Evolutionary conservation across 2,113 vertebrate genomes (phyloP), one percentile per base, ranked within the genome.

Genomic region (Potamarius usumacintae): DNA sequence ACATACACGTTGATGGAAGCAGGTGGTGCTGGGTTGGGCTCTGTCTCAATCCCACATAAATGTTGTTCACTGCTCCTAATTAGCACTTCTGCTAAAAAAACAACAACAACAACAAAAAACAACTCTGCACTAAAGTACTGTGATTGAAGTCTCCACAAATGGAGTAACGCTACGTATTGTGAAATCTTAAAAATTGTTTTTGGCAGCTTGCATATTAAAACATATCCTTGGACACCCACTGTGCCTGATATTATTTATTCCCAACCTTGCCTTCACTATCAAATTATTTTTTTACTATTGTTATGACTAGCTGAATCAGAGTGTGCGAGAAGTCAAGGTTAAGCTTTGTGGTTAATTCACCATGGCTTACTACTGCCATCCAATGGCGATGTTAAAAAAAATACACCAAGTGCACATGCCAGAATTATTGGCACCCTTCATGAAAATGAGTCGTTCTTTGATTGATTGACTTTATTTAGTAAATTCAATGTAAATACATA

Each of bases 301-400:
- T 72, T 72, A 57, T 84, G 83, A 84, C 83, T 84, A 27, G 52
- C 42, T 58, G 17, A 60, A 42, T 27, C 53, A 60, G 69, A 10
- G 2, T 27, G 53, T n/a, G 69, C 18, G 25, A 76, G 34, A 60
- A 58, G 17, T 34, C 79, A 60, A 60, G 79, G 79, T 30, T 81
- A 34, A 14, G 67, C 22, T 1, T 2, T 4, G 67, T 84, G 67
- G 50, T n/a, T 22, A 67, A 17, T 84, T 86, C 50, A 10, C 10
- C 17, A 20, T 91, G 88, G 48, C 22, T 65, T 81, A 60, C 81
- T 83, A 86, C 81, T 88, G 90, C 88, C 87, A 84, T 76, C 91
- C 83, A 71, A 81, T 84, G 89, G 80, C 58, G 8, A 84, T 10
- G 0, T 63, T 48, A 14, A 84, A 15, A 76, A 25, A 25, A 42